These are phyloP conservation scores for Epinephelus coioides DNA, from an alignment of 2,797 vertebrate genomes.

Conservation along the genomic window DNA sequence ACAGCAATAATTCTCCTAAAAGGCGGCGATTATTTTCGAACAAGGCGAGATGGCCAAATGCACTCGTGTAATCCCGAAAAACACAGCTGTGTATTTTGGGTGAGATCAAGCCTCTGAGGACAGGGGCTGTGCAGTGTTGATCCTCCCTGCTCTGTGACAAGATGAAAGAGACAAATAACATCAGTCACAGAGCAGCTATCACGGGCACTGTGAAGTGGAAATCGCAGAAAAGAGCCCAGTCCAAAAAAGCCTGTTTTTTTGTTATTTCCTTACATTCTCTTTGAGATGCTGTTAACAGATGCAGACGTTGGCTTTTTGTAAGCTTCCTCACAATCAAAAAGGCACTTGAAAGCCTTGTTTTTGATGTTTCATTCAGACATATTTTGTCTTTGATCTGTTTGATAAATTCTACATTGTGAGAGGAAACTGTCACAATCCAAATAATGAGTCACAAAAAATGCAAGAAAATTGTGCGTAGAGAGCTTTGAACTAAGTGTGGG, in stretches of 20 bases:
- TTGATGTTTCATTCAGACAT: conserved; percentile 75
- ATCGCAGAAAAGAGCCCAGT: conserved; percentile 65
- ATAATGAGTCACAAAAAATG: conserved; percentile 52
- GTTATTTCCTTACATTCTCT: conserved; percentile 70
- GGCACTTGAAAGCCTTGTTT: conserved; percentile 66
- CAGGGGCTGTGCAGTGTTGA: conserved; percentile 56
- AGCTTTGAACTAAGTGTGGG: conserved; percentile 55
- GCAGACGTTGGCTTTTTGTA: conserved; percentile 57
- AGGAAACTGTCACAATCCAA: conserved; percentile 68
- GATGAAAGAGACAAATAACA: conserved; percentile 83
- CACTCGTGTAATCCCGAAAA: conserved; percentile 62
- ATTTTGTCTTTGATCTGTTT: conserved; percentile 73
- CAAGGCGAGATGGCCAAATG: conserved; percentile 52
- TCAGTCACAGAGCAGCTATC: conserved; percentile 72
- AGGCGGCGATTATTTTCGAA: conserved; percentile 71
- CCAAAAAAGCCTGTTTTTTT: conserved; percentile 62
- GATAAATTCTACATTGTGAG: conserved; percentile 65
- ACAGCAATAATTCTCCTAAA: conserved; percentile 69
- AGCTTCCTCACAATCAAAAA: conserved; percentile 61
- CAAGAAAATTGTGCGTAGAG: conserved; percentile 28
- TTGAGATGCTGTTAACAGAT: conserved; percentile 66
- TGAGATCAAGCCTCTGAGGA: conserved; percentile 72
- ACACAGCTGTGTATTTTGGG: conserved; percentile 75
- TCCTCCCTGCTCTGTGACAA: conserved; percentile 69
- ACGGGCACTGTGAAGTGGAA: conserved; percentile 78